phyloP scores from a whole-genome alignment of 2,888 invertebrate genomes.

The Drosophila leonis region DNA sequence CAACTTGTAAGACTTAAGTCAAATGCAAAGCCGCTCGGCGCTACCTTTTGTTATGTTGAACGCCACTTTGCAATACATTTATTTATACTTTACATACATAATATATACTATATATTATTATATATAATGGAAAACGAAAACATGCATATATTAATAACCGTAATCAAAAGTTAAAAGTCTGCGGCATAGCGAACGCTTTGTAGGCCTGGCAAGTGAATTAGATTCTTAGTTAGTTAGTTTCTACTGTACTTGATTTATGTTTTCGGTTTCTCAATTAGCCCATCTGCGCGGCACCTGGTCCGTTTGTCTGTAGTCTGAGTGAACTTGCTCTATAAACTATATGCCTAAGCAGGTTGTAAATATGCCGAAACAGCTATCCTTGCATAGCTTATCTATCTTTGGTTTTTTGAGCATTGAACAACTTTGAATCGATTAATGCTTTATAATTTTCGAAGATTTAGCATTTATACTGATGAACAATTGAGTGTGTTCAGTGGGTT shows the following conservation, averaged over 20 bases:
- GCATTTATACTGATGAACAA: constrained; percentile 45
- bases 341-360: constrained; percentile 49
- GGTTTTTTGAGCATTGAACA: constrained; percentile 25
- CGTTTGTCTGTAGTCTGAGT: constrained; percentile 28
- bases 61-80: constrained; percentile 76
- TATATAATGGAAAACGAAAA: constrained; percentile 39
- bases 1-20: constrained; percentile 73
- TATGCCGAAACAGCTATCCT: constrained; percentile 41
- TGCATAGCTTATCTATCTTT: constrained; percentile 20
- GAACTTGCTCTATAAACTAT: constrained; percentile 14
- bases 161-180: constrained; percentile 68
- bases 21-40: constrained; percentile 69
- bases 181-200: constrained; percentile 31
- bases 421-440: constrained; percentile 19
- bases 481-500: constrained; percentile 40
- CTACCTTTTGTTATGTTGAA: constrained; percentile 59
- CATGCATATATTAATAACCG: constrained; percentile 54
- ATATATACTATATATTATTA: constrained; percentile 32
- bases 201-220: constrained; percentile 55
- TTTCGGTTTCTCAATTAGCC: not conserved
- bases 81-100: constrained; percentile 61
- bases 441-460: constrained; percentile 40
- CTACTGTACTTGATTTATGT: constrained; percentile 6
- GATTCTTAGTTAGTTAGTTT: constrained; percentile 55
- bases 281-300: constrained; percentile 25